phyloP scores from a whole-genome alignment of 2,888 invertebrate species.

The Andrena hattorfiana region DNA sequence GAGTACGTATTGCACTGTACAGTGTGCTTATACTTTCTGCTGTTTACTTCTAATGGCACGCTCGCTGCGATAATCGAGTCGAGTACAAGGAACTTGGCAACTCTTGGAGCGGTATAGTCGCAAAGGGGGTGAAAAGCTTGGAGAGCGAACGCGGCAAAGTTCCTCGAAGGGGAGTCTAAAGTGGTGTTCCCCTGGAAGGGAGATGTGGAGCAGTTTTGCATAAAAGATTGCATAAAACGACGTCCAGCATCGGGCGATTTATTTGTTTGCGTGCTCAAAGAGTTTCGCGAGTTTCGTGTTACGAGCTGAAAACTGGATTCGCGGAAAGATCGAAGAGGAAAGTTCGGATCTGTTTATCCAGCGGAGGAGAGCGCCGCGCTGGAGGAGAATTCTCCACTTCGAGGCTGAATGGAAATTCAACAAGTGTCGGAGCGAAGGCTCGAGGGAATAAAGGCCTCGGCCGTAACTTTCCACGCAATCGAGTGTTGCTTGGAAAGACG shows the following conservation, averaged over 20 bases:
- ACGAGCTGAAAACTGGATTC: background rate
- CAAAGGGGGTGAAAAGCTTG: too few relatives aligned
- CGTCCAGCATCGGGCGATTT: background rate
- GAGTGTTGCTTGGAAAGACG: conserved; percentile 5
- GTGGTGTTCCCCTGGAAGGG: background rate
- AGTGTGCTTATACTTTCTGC: too few relatives aligned
- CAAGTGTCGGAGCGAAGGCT: conserved; percentile 66
- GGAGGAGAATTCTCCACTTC: conserved; percentile 48
- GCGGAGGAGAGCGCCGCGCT: conserved; percentile 15
- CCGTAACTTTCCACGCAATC: conserved; percentile 65
- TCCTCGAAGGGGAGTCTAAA: background rate
- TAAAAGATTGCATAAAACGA: background rate
- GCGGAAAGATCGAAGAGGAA: conserved; percentile 24
- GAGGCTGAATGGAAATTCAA: conserved; percentile 71
- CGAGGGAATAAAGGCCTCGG: conserved; percentile 47
- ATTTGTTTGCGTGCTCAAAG: background rate
- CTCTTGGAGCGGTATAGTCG: too few relatives aligned
- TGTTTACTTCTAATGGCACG: too few relatives aligned
- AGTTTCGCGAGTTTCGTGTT: background rate
- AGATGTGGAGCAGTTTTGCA: background rate
- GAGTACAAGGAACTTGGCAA: too few relatives aligned
- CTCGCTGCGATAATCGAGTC: too few relatives aligned
- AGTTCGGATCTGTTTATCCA: conserved; percentile 16
- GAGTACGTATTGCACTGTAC: too few relatives aligned
- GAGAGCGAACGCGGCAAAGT: background rate